Base-by-base conservation (phyloP, 2,113 vertebrate species). In the Physeter macrocephalus region DNA sequence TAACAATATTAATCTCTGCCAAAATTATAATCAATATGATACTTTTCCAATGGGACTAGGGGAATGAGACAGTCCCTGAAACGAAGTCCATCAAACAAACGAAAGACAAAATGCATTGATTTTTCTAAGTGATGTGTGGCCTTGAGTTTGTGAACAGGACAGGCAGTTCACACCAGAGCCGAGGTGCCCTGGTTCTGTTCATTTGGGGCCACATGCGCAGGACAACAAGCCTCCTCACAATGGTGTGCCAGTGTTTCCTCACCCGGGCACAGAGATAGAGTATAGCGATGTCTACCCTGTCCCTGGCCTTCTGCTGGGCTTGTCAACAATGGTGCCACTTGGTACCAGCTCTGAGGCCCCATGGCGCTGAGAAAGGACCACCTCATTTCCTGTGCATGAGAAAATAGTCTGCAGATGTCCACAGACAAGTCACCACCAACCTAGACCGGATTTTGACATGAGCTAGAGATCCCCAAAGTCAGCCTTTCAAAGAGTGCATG, bases 301-400 rank as follows among this genome's bases (percentile, higher is more conserved):
- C 85, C n/a, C 64, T 34, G 27, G 64, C 85, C 18, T 74, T 54
- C 81, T 29, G 21, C 94, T 72, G 64, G 66, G 31, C 57, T 41
- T 49, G 90, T 15, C 93, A 72, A 96, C 93, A 96, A 88, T 88
- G 71, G 93, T 72, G 64, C 36, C 91, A 95, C 88, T 97, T 39
- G 34, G 96, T 96, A 78, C 81, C 93, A 96, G 75, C 94, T 57
- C 23, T 21, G 64, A 39, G 36, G 77, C 52, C 59, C 90, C 69
- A 23, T 0, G 46, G 52, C 1, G 0, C 81, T 29, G n/a, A 64
- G 49, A 80, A 75, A 81, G 62, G 71, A 81, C 46, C 59, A 90
- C 66, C 81, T 77, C 84, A 86, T 61, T 86, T 95, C 84, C 93
- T 0, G 0, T 36, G 36, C 52, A 39, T 41, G 71, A 85, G 57